Percentiles rank a stretch among this genome's conserved stretches.
Evolutionary conservation across 1,140 invertebrate species (phyloP).

Genomic region (Diabrotica virgifera): DNA sequence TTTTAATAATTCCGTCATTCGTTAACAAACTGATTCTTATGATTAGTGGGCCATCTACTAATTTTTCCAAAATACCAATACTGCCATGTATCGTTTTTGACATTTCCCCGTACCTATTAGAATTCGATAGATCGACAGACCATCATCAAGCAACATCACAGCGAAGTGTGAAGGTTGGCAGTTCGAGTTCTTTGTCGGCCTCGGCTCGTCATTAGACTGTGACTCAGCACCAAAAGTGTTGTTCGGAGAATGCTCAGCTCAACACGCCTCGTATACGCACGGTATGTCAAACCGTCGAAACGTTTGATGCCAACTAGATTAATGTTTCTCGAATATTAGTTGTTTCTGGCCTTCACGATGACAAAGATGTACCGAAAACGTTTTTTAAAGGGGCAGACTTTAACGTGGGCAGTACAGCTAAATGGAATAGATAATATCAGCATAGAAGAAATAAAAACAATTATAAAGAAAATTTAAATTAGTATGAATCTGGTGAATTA

Average conservation of each 20-base stretch:
- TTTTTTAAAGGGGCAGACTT: not conserved
- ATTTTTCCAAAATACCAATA: not conserved
- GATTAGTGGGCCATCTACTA: not conserved
- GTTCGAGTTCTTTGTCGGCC: constrained; percentile 39
- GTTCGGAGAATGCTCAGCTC: constrained; percentile 16
- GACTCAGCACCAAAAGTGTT: constrained; percentile 39
- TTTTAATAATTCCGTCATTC: not conserved
- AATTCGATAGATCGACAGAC: not conserved
- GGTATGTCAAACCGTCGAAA: constrained; percentile 43
- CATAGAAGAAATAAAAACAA: no score
- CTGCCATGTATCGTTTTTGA: not conserved
- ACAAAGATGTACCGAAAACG: not conserved
- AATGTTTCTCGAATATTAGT: constrained; percentile 45
- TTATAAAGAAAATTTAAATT: no score
- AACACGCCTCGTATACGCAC: constrained; percentile 23
- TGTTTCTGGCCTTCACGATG: constrained; percentile 28
- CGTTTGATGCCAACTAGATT: constrained; percentile 46
- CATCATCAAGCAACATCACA: not conserved
- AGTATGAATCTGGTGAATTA: no score
- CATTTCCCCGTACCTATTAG: not conserved
- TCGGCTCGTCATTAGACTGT: constrained; percentile 41
- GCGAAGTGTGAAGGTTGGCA: constrained; percentile 15
- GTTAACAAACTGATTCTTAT: not conserved
- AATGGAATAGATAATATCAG: no score
- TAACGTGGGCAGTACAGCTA: not conserved